Evolutionary conservation across 2,797 vertebrate genomes (phyloP), one percentile per base, ranked within the genome.

Genomic region (Acestrorhynchus altus): DNA sequence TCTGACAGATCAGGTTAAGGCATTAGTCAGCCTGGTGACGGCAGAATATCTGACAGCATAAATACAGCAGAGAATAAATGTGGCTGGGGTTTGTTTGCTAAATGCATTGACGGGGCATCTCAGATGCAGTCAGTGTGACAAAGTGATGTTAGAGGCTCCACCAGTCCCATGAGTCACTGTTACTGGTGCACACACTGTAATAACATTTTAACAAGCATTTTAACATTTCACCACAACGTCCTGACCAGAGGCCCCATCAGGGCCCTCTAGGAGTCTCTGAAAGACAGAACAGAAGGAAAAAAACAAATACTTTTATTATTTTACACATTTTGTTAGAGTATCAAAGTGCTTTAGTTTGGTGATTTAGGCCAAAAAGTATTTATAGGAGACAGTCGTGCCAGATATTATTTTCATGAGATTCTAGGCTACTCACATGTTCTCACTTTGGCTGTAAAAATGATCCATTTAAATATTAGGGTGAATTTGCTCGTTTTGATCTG

Each of bases 171-270:
- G 66, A 85, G 79, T 81, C 79, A 72, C 59, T 7, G 57, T 52
- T 72, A 68, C 64, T 44, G n/a, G 89, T 88, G 91, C 88, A 88
- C 86, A 89, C 82, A 83, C 86, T 80, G 81, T 85, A 89, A 57
- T 71, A 64, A 60, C 40, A 54, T 66, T 61, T 60, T 72, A 80
- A 67, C 60, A 71, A 70, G 59, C 20, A 22, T 47, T 71, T 64
- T 56, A 64, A 39, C 31, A 70, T 54, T 65, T 72, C 5, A 64
- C 24, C 20, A 72, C 8, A 28, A 20, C 44, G 31, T 51, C 20
- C 42, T 49, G 42, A 66, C 22, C 49, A 64, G 16, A 57, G 39
- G 39, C 69, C 20, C 18, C 57, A 52, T 28, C 22, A 49, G 42
- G 7, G 8, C 13, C 13, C 42, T 26, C 72, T 20, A 59, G 49